Base-by-base conservation (phyloP, 2,888 invertebrate species). In the Aspidiotus rigidus region DNA sequence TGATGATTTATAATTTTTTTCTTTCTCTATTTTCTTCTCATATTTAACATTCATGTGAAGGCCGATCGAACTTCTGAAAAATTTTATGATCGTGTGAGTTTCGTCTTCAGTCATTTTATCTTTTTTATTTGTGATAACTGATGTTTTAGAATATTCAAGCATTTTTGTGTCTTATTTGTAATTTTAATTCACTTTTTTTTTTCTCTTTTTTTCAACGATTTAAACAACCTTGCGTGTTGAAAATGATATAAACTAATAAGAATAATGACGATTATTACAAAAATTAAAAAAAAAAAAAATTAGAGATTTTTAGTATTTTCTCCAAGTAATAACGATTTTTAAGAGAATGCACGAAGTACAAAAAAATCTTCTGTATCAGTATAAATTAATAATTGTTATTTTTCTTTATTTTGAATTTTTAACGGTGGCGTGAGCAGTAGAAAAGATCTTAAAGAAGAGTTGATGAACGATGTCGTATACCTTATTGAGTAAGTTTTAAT, bases 401-500 rank as follows among this genome's bases (percentile, higher is more conserved):
- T 44, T 62, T 64, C 39, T 63, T 49, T 55, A 54, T 40, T 55
- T 54, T 39, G 39, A n/a, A 49, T 11, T 49, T 49, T 49, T 49
- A 49, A 49, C 49, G 49, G 49, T 49, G n/a, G 10, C 10, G 49
- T 49, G 10, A 13, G 49, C 6, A 49, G n/a, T 49, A 13, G 49
- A 49, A 49, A 49, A 13, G 49, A 49, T 28, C 28, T 3, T 28
- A 49, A 13, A 49, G 6, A 49, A 11, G 49, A n/a, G 49, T 49
- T 49, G 49, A 49, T 49, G n/a, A 64, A 64, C 64, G 54, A 64
- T 64, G 28, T 62, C 62, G 53, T 64, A 53, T 53, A 64, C 54
- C 53, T 53, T 64, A 62, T 62, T 53, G 62, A 62, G 39, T 62
- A 62, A 49, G 62, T 62, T 62, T 62, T 62, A 49, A 62, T 62